Conservation (phyloP, 2,888 invertebrate genomes). For the Marasmarcha lunaedactyla region DNA sequence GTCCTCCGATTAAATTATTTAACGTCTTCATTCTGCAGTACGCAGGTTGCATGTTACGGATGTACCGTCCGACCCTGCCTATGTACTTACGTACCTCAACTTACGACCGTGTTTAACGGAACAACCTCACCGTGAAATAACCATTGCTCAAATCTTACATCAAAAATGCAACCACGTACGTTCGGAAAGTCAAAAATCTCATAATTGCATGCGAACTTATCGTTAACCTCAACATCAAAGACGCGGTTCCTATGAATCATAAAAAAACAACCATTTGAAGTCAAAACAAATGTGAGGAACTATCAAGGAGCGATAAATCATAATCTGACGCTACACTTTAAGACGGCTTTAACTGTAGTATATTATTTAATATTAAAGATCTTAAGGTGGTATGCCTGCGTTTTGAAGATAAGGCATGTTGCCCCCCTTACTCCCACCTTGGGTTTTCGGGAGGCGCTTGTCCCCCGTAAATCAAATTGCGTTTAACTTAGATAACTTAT, state of each 20-base stretch:
- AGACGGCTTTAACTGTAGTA: constrained; percentile 55
- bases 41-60: constrained; percentile 60
- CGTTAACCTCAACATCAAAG: no score
- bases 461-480: constrained; percentile 66
- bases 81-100: no score
- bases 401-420: constrained; percentile 61
- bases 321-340: constrained; percentile 33
- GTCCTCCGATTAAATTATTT: constrained; percentile 64
- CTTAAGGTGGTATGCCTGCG: constrained; percentile 70
- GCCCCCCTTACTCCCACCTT: constrained; percentile 25
- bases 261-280: no score
- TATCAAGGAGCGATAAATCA: constrained; percentile 31
- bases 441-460: constrained; percentile 49
- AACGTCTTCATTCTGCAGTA: constrained; percentile 66
- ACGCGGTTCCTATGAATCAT: no score
- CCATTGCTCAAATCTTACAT: no score
- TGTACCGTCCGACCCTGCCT: constrained; percentile 15
- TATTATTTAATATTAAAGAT: constrained; percentile 69
- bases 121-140: no score
- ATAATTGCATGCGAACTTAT: no score
- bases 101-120: no score
- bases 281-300: no score
- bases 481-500: constrained; percentile 67
- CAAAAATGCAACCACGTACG: no score
- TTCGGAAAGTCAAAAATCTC: no score